phyloP scores from a whole-genome alignment of 2,888 invertebrate species.

The Epinotia brunnichana region DNA sequence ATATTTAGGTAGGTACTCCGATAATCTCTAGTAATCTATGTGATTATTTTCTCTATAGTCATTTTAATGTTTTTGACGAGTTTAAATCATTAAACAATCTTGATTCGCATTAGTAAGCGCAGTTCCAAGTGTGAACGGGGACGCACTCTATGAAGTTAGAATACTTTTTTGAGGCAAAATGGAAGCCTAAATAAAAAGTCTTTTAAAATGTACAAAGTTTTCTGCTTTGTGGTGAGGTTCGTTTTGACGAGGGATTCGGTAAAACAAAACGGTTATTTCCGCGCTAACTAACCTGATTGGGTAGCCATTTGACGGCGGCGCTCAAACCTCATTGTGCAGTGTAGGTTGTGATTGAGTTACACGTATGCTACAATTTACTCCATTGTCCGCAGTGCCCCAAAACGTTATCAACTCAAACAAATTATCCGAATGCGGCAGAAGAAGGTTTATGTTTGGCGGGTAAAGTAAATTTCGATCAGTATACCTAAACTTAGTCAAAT shows the following conservation, averaged over 20 bases:
- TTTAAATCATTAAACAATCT: too few relatives aligned
- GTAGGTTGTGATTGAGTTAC: conserved; percentile 2
- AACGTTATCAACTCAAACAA: too few relatives aligned
- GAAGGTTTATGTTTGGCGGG: too few relatives aligned
- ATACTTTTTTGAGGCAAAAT: too few relatives aligned
- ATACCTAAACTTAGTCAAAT: too few relatives aligned
- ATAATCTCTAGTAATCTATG: background rate
- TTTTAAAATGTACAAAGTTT: background rate
- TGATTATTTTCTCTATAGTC: background rate
- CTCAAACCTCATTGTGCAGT: conserved; percentile 8
- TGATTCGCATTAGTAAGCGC: too few relatives aligned
- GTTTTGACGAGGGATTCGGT: background rate
- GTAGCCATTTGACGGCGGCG: conserved; percentile 6
- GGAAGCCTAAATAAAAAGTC: background rate
- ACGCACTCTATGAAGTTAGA: too few relatives aligned
- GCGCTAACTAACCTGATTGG: conserved; percentile 10
- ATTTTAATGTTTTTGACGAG: background rate
- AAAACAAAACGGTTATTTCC: background rate
- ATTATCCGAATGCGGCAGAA: too few relatives aligned
- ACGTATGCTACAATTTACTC: too few relatives aligned
- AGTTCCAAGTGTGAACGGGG: too few relatives aligned
- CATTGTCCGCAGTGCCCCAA: too few relatives aligned
- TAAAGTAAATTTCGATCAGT: too few relatives aligned
- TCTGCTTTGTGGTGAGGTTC: background rate
- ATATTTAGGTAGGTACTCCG: background rate